phyloP scores from a whole-genome alignment of 2,113 vertebrate genomes.

The Condylura cristata region DNA sequence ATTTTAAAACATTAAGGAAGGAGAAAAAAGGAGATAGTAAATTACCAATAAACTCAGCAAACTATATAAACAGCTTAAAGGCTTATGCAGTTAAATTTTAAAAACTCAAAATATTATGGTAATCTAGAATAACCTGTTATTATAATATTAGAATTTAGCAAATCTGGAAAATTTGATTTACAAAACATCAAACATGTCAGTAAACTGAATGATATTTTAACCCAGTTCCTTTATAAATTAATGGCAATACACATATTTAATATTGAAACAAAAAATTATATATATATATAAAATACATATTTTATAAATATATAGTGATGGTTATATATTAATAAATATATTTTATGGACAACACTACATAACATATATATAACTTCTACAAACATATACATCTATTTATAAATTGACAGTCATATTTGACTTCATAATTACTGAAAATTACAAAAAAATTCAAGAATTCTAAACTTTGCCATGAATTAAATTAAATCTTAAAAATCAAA shows the following conservation, averaged over 20 bases:
- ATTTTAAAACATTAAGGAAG: not conserved
- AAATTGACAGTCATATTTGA: not conserved
- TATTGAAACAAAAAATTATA: not conserved
- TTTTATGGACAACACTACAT: conserved; percentile 6
- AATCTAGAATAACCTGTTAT: not conserved
- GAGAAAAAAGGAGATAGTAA: not conserved
- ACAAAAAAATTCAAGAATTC: not conserved
- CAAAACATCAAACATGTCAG: not conserved
- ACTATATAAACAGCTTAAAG: not conserved
- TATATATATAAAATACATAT: not conserved
- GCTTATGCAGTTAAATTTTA: not conserved
- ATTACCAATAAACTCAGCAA: not conserved
- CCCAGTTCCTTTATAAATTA: not conserved
- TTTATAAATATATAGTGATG: not conserved
- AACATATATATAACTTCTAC: too few relatives aligned
- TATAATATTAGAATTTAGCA: not conserved
- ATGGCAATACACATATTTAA: not conserved
- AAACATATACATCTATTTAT: not conserved
- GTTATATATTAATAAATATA: not conserved
- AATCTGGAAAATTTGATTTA: not conserved
- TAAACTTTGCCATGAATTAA: not conserved
- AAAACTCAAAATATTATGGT: not conserved
- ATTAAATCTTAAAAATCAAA: not conserved
- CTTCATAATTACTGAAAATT: not conserved
- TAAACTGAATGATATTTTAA: conserved; percentile 3